Conservation (phyloP, 2,113 vertebrate genomes). For the Psettodes erumei region DNA sequence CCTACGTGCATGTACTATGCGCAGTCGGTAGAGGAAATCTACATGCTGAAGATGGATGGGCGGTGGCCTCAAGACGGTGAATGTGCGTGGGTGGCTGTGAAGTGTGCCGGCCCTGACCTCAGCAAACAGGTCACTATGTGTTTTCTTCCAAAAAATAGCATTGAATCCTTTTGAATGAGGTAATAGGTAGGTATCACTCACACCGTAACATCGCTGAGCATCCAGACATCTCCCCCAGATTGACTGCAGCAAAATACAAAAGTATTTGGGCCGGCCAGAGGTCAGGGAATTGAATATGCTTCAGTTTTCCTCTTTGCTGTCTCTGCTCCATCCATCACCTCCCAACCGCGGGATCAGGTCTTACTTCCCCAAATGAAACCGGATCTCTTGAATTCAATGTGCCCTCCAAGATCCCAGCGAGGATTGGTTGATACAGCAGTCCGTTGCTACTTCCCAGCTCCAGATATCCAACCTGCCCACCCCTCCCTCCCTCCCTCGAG, state of each 20-base stretch:
- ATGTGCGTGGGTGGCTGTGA: constrained; percentile 3
- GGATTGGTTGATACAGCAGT: constrained; percentile 66
- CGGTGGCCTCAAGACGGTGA: constrained; percentile 4
- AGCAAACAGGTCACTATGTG: too few species aligned
- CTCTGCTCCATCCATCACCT: constrained; percentile 30
- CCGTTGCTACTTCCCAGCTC: constrained; percentile 52
- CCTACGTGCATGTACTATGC: constrained; percentile 1
- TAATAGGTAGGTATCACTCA: not conserved
- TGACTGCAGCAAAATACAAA: not conserved
- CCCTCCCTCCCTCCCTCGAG: constrained; percentile 62
- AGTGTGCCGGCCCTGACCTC: not conserved
- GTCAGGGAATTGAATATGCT: constrained; percentile 30
- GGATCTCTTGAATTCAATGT: constrained; percentile 72
- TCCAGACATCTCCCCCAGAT: not conserved
- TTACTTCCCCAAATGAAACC: constrained; percentile 77
- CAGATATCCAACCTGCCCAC: constrained; percentile 62
- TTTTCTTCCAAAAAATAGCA: not conserved
- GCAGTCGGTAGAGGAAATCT: not conserved
- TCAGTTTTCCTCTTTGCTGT: constrained; percentile 24
- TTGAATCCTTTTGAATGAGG: not conserved
- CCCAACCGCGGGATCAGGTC: constrained; percentile 52
- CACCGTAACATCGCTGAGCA: not conserved
- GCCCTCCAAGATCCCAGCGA: constrained; percentile 72
- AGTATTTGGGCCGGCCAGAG: constrained; percentile 4
- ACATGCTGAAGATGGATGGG: not conserved